Conservation (phyloP, 2,888 invertebrate species). For the Dysmachus trigonus region DNA sequence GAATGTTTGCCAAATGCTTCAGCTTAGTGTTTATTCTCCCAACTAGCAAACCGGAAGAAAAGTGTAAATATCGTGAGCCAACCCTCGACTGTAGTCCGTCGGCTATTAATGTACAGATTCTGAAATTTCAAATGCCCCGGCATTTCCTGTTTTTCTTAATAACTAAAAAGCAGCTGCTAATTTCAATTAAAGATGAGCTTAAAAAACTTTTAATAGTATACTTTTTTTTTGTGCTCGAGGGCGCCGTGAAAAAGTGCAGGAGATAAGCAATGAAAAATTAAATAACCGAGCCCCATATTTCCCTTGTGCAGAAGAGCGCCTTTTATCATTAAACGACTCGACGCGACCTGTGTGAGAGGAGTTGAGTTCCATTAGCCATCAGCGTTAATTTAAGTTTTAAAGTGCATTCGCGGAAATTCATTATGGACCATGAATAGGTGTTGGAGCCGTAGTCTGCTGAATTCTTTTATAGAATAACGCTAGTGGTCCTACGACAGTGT, state of each 20-base stretch:
- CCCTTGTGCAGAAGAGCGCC: background rate
- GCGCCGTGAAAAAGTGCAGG: background rate
- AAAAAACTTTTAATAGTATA: background rate
- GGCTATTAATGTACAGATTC: background rate
- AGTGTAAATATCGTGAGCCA: background rate
- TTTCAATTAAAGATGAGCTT: background rate
- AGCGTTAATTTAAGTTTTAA: slow-evolving; percentile 13
- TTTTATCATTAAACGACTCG: background rate
- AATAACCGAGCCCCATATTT: background rate
- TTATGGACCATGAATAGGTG: slow-evolving; percentile 1
- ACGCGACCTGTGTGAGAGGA: background rate
- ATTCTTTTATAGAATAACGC: background rate
- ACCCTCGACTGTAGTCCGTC: background rate
- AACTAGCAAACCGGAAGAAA: background rate
- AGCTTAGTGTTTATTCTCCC: background rate
- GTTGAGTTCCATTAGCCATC: slow-evolving; percentile 7
- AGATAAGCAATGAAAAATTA: background rate
- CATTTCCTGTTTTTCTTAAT: background rate
- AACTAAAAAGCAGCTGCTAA: background rate
- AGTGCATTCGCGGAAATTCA: slow-evolving; percentile 3
- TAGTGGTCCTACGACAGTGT: background rate
- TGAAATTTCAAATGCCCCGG: background rate
- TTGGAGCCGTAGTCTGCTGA: background rate
- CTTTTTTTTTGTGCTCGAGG: background rate
- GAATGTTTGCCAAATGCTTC: background rate